Conservation (phyloP, 2,113 vertebrate genomes). For the Entomyzon cyanotis region DNA sequence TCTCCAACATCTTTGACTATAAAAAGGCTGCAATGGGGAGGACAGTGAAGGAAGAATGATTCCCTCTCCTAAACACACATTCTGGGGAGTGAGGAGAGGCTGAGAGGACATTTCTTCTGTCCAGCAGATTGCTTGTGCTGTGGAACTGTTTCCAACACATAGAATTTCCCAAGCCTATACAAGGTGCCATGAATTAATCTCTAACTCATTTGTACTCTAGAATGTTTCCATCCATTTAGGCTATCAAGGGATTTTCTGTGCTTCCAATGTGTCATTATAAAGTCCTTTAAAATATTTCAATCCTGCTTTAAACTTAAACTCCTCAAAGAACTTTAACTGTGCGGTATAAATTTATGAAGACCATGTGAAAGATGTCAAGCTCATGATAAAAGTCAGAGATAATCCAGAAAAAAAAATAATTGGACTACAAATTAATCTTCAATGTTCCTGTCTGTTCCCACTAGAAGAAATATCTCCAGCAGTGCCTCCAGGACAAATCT, state of each 20-base stretch:
- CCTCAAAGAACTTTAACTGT: constrained; percentile 21
- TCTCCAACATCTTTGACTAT: not conserved
- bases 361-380: not conserved
- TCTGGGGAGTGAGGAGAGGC: not conserved
- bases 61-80: not conserved
- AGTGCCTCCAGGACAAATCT: not conserved
- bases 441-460: not conserved
- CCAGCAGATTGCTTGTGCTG: not conserved
- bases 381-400: not conserved
- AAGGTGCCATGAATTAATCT: not conserved
- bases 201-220: not conserved
- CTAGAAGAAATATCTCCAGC: not conserved
- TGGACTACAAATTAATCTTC: not conserved
- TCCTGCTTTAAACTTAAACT: constrained; percentile 22
- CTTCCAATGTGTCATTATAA: not conserved
- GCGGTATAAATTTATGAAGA: not conserved
- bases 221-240: not conserved
- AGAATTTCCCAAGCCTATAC: not conserved
- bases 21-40: not conserved
- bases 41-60: not conserved
- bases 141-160: not conserved
- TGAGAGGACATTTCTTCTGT: not conserved
- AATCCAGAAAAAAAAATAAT: not conserved
- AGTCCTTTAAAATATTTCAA: not conserved
- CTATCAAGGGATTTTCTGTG: not conserved